Evolutionary conservation across 2,888 invertebrate genomes (phyloP), one percentile per base, ranked within the genome.

Genomic region (Erebia epiphron): DNA sequence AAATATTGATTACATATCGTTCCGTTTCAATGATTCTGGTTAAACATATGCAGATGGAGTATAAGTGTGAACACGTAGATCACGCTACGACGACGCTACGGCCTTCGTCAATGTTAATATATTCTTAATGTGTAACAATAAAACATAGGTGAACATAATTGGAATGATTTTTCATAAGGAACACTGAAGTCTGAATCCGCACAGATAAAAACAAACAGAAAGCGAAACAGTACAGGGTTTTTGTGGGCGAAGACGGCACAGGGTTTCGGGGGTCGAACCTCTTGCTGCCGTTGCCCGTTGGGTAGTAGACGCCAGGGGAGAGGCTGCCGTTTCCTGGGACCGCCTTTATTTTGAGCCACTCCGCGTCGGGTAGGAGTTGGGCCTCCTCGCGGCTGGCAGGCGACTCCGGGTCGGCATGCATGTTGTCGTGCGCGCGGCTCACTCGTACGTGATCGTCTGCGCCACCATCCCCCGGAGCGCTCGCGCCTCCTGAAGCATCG

Each of bases 241-340:
- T 82, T 78, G 86, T 83, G 74, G 85, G 85, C 82, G 87, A 85
- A 79, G 90, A 91, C 89, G 89, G 86, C 88, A 88, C 87, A 76
- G 84, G 87, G 81, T 79, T 80, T 78, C 80, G 80, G 77, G 75
- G 80, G 78, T 84, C 91, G 88, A 89, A 92, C 92, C 92, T 92
- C 92, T 92, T 93, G 89, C 86, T 88, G 85, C 82, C 87, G 43
- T 86, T 90, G 66, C 82, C 87, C 26, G 87, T 90, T 63, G 94
- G 93, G 83, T 93, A 94, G 87, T 93, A 93, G 76, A 93, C 84
- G 75, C 93, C 93, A 8, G 94, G 94, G 41, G 93, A 91, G 71
- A 94, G 90, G 81, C 89, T 92, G 67, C 94, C 94, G 75, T 93
- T 94, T 75, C 77, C 84, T 18, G 88, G 80, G 13, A 91, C 90